Conservation (phyloP, 2,888 invertebrate species). For the Heteromyza rotundicornis region DNA sequence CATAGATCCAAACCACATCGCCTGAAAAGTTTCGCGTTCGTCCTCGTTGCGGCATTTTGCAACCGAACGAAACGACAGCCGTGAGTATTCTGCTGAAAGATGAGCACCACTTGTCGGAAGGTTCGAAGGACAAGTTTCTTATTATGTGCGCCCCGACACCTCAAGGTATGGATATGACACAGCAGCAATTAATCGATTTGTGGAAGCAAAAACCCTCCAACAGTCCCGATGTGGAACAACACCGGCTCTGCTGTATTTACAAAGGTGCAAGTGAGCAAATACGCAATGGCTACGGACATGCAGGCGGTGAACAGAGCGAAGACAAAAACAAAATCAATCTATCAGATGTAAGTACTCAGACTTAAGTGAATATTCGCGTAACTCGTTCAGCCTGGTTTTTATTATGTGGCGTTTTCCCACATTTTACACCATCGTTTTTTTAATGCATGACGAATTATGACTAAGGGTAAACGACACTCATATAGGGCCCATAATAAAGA, state of each 20-base stretch:
- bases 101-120: slow-evolving; percentile 72
- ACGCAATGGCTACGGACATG: slow-evolving; percentile 20
- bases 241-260: slow-evolving; percentile 70
- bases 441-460: no score
- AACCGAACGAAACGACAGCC: slow-evolving; percentile 69
- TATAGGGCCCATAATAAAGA: no score
- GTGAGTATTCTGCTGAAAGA: slow-evolving; percentile 79
- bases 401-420: no score
- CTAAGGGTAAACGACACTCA: no score
- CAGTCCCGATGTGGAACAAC: slow-evolving; percentile 69
- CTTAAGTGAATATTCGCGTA: no score
- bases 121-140: slow-evolving; percentile 84
- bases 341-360: slow-evolving; percentile 18
- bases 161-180: slow-evolving; percentile 65
- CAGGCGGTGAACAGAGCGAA: neutral
- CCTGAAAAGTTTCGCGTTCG: slow-evolving; percentile 94
- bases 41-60: slow-evolving; percentile 81
- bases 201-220: slow-evolving; percentile 73
- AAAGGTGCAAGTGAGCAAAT: slow-evolving; percentile 19
- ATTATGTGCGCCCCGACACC: slow-evolving; percentile 80
- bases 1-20: slow-evolving; percentile 90
- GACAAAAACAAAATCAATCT: slow-evolving; percentile 10
- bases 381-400: no score
- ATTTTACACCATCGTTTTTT: no score
- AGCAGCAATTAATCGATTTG: slow-evolving; percentile 72